These are phyloP conservation scores for Ochropacha duplaris DNA, from an alignment of 2,888 invertebrate species.

Conservation along the genomic window DNA sequence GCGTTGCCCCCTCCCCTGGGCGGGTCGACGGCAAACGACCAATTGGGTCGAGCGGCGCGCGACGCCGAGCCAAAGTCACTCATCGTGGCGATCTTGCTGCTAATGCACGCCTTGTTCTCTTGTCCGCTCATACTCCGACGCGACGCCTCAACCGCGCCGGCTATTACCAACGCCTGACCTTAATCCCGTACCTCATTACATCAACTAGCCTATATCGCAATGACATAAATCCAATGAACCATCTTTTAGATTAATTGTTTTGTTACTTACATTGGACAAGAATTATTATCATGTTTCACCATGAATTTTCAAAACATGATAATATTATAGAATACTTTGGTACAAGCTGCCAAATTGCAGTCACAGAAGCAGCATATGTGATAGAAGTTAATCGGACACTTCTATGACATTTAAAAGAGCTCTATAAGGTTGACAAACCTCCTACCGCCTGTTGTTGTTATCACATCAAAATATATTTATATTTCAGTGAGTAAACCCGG, in stretches of 20 bases:
- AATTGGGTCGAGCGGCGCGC: constrained; percentile 83
- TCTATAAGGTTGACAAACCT: too few species aligned
- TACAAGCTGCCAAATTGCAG: too few species aligned
- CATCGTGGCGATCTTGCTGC: constrained; percentile 51
- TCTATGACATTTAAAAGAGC: too few species aligned
- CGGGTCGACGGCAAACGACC: constrained; percentile 71
- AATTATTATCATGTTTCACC: too few species aligned
- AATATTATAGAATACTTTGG: too few species aligned
- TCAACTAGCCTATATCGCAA: constrained; percentile 13
- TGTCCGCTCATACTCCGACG: constrained; percentile 12
- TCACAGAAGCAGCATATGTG: too few species aligned
- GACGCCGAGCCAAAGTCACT: constrained; percentile 71
- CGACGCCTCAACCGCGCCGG: constrained; percentile 26
- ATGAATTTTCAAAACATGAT: too few species aligned
- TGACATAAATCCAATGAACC: background rate
- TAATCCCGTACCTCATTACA: constrained; percentile 45
- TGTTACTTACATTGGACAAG: too few species aligned
- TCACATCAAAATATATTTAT: too few species aligned
- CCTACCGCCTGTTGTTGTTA: too few species aligned
- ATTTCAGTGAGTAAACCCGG: too few species aligned
- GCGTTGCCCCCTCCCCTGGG: constrained; percentile 78
- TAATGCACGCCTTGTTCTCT: constrained; percentile 38
- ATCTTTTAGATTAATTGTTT: background rate
- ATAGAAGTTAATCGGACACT: too few species aligned
- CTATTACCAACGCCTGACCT: constrained; percentile 46